phyloP scores from a whole-genome alignment of 2,113 vertebrate species.

The Limnothrissa miodon region DNA sequence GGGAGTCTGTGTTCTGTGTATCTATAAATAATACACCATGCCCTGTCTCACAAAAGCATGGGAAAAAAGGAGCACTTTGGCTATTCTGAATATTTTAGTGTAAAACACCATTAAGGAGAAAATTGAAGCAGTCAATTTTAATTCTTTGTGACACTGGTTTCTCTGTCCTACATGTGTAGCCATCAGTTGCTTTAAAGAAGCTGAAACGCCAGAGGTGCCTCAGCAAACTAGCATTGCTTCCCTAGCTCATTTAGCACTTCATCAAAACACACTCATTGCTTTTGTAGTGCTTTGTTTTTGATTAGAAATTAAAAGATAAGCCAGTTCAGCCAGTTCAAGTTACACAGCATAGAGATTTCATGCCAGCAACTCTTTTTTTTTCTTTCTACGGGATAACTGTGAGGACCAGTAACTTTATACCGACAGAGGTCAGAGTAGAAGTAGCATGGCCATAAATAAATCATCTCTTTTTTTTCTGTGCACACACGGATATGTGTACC shows the following conservation, averaged over 20 bases:
- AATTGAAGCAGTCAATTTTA: not conserved
- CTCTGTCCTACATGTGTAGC: not conserved
- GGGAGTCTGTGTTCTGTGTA: conserved; percentile 5
- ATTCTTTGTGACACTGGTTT: not conserved
- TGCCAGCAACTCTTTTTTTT: not conserved
- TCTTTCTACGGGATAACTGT: not conserved
- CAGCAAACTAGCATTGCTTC: not conserved
- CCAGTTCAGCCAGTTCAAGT: not conserved
- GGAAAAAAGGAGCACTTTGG: not conserved
- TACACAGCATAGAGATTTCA: not conserved
- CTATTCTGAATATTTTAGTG: not conserved
- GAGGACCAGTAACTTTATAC: not conserved
- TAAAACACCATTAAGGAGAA: not conserved
- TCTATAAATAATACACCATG: conserved; percentile 28
- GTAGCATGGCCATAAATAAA: not conserved
- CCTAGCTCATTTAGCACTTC: not conserved
- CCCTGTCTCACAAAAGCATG: not conserved
- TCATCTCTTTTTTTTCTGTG: not conserved
- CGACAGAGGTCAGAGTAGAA: not conserved
- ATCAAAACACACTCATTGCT: not conserved
- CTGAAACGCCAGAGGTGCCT: not conserved
- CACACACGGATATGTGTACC: not conserved
- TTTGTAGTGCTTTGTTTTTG: not conserved
- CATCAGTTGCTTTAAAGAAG: not conserved
- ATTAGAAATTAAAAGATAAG: not conserved